Base-by-base conservation (phyloP, 64 coral and sea anemone species). In the Pocillopora damicornis region DNA sequence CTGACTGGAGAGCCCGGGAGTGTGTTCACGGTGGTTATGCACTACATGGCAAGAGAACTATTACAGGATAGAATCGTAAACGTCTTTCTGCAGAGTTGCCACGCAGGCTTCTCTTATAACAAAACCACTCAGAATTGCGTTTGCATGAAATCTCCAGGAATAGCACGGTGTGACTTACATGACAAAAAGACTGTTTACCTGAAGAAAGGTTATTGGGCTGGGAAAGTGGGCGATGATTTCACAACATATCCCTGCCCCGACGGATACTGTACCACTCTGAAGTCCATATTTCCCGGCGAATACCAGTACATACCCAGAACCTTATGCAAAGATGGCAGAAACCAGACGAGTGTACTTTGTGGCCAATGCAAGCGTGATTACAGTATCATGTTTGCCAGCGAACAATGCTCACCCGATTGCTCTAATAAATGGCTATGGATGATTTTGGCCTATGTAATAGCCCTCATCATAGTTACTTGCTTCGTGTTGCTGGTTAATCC, bases 201-300 rank as follows among this genome's bases (percentile, higher is more conserved):
- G 11, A 91, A 76, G 34, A 60, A 77, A 86, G 88, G 96, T 0
- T 95, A 95, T 74, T 98, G 96, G 93, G 96, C 96, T 15, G 93
- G 96, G 13, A 76, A 67, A 62, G 93, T 98, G 0, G 74, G 37
- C 15, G 60, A 26, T 16, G 15, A 83, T 9, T 93, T 98, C 63
- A 57, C 76, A n/a, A 88, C 90, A 1, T 64, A 75, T 58, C 73
- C 77, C 58, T 98, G 96, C 58, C 96, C 96, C 18, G 58, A 75
- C 81, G 77, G 71, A 37, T 95, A 79, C 61, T 98, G 96, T 34
- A 74, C 73, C 67, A 42, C 75, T 58, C 9, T 59, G 58, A 12
- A 58, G 58, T n/a, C 72, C 16, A 58, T 69, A 76, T n/a, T 71
- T 22, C 35, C 60, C 20, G 45, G 5, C 9, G 73, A 75, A n/a